Percentiles rank a stretch among this genome's conserved stretches.
These are phyloP conservation scores for Vireo griseus DNA, from an alignment of 2,797 vertebrate genomes.

Conservation along the genomic window DNA sequence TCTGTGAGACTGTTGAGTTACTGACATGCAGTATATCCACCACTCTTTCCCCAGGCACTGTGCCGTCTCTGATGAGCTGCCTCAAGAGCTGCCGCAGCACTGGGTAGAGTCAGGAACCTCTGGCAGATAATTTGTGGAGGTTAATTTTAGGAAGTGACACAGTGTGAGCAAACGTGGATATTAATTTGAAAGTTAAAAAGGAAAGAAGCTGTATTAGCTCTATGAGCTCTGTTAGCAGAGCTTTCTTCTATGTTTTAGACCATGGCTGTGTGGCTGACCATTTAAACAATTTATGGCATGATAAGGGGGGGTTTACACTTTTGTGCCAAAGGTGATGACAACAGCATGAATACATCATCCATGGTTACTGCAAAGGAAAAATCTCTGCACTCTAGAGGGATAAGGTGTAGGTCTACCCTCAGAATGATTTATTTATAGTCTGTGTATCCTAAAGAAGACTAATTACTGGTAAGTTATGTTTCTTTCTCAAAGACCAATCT, in stretches of 20 bases:
- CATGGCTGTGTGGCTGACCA: neutral
- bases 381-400: neutral
- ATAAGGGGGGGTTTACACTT: neutral
- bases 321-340: neutral
- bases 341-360: neutral
- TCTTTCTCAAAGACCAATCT: neutral
- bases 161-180: neutral
- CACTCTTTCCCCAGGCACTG: neutral
- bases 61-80: neutral
- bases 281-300: neutral
- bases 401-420: neutral
- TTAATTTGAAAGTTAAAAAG: neutral
- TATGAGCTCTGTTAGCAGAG: neutral
- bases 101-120: neutral
- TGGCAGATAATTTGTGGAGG: neutral
- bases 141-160: neutral
- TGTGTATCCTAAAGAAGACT: neutral
- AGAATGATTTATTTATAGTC: neutral
- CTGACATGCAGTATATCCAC: neutral
- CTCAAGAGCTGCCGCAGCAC: neutral
- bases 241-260: neutral
- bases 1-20: neutral
- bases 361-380: neutral
- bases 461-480: neutral
- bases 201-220: neutral